Evolutionary conservation across 2,113 vertebrate species (phyloP).

Genomic region (Cygnus buccinator): DNA sequence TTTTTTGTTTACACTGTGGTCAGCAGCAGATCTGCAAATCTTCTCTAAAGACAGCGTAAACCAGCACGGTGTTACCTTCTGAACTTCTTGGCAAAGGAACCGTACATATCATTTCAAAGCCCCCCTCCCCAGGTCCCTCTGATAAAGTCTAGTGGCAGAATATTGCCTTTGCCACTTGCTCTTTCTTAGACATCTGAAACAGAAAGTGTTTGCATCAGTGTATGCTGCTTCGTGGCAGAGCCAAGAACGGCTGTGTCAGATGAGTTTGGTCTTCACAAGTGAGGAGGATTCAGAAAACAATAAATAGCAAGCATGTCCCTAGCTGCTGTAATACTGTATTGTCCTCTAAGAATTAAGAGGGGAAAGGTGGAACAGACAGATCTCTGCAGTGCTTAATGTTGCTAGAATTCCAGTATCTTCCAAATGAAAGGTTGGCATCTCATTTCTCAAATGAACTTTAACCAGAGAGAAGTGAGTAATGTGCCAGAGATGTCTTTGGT

Average conservation of each 20-base stretch:
- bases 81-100: neutral
- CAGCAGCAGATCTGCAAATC: neutral
- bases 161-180: neutral
- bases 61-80: neutral
- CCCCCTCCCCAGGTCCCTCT: fast-evolving
- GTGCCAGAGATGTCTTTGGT: neutral
- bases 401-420: neutral
- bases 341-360: neutral
- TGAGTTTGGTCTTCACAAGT: neutral
- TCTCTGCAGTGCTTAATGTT: neutral
- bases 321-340: neutral
- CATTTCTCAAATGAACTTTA: neutral
- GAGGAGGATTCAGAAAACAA: neutral
- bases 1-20: neutral
- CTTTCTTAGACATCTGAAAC: neutral
- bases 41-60: neutral
- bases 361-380: neutral
- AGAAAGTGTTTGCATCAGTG: neutral
- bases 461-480: neutral
- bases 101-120: neutral
- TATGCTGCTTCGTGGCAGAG: neutral
- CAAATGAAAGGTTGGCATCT: neutral
- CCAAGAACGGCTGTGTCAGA: neutral
- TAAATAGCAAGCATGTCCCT: neutral
- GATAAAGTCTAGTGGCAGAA: fast-evolving